phyloP scores from a whole-genome alignment of 2,113 vertebrate genomes.

The Beaufortia kweichowensis region DNA sequence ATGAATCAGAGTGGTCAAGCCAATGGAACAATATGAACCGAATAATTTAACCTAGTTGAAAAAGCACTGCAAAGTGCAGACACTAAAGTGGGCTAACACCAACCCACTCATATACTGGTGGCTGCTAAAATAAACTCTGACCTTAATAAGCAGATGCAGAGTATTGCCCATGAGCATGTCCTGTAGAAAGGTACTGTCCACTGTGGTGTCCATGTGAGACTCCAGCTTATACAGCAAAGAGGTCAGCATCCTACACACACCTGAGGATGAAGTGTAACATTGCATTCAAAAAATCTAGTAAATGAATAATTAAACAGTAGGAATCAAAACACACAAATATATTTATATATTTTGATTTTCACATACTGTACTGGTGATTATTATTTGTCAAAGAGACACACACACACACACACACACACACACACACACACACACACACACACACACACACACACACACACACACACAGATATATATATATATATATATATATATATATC shows the following conservation, averaged over 20 bases:
- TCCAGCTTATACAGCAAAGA: slow-evolving; percentile 62
- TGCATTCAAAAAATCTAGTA: background rate
- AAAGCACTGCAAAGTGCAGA: slow-evolving; percentile 3
- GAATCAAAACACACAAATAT: slow-evolving; percentile 6
- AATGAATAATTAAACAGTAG: slow-evolving; percentile 13
- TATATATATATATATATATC: no score
- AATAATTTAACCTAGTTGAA: background rate
- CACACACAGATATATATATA: no score
- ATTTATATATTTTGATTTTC: background rate
- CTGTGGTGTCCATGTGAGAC: slow-evolving; percentile 63
- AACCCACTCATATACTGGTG: background rate
- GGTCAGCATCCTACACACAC: slow-evolving; percentile 56
- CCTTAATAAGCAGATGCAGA: slow-evolving; percentile 73
- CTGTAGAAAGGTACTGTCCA: slow-evolving; percentile 74
- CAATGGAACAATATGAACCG: background rate
- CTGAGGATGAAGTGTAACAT: slow-evolving; percentile 33
- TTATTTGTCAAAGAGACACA: slow-evolving; percentile 7
- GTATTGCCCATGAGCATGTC: slow-evolving; percentile 73
- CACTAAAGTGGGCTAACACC: slow-evolving; percentile 1
- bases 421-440: no score
- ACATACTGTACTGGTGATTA: background rate
- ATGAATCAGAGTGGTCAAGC: background rate
- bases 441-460: no score
- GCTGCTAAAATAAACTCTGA: slow-evolving; percentile 28
- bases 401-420: no score